Evolutionary conservation across 2,113 vertebrate genomes (phyloP).

Genomic region (Rostratula benghalensis): DNA sequence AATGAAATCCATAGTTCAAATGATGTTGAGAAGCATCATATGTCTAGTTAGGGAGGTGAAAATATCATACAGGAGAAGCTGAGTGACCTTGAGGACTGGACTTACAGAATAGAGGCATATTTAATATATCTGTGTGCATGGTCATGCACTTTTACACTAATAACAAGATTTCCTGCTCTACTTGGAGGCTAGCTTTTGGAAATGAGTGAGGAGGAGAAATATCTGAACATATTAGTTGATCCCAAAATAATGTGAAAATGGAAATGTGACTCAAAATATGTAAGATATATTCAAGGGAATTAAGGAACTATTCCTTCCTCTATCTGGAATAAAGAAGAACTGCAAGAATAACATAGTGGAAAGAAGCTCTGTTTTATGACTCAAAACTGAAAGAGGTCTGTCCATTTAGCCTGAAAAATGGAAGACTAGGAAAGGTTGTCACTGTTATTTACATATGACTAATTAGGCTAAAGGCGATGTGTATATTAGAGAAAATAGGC

Average conservation of each 20-base stretch:
- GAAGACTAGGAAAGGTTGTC: background rate
- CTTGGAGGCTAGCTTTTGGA: background rate
- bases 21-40: accelerated
- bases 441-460: background rate
- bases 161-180: background rate
- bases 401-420: background rate
- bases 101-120: background rate
- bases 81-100: background rate
- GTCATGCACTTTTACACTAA: background rate
- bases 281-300: background rate
- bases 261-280: background rate
- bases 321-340: background rate
- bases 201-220: background rate
- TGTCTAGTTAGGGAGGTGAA: background rate
- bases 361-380: background rate
- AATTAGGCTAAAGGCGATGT: background rate
- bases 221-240: background rate
- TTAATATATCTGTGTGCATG: background rate
- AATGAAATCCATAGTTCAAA: background rate
- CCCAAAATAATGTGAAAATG: background rate
- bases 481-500: background rate
- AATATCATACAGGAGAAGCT: background rate
- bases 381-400: background rate
- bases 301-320: background rate
- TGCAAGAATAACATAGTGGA: background rate